A percentile compares a stretch with the other conserved stretches of the same genome.
These are phyloP conservation scores for Prunella fulvescens DNA, from an alignment of 2,113 vertebrate species.

Conservation along the genomic window DNA sequence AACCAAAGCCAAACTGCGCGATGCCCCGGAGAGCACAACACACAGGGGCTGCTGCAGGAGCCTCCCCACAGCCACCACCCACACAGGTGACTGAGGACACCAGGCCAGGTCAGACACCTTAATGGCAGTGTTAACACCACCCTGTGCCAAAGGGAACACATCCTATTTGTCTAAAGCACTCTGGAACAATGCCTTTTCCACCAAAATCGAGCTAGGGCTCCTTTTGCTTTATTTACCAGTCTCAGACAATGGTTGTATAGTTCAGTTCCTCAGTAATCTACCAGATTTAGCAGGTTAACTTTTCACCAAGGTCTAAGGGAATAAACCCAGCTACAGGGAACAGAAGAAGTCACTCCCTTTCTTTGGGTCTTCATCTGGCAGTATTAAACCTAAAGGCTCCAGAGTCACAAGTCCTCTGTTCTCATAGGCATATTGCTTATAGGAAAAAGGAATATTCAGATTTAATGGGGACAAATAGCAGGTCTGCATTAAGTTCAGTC, in stretches of 20 bases:
- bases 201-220: background rate
- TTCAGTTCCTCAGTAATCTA: background rate
- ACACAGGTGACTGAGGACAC: background rate
- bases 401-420: background rate
- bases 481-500: background rate
- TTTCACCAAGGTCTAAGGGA: background rate
- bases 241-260: background rate
- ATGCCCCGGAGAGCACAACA: background rate
- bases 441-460: background rate
- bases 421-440: background rate
- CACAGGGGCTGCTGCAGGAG: background rate
- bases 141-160: background rate
- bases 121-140: fast-evolving
- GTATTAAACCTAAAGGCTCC: background rate
- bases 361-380: background rate
- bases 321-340: background rate
- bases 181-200: background rate
- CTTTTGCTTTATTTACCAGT: background rate
- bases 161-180: background rate
- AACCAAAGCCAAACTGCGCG: fast-evolving
- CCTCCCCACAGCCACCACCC: background rate
- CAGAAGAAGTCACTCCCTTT: background rate
- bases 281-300: background rate
- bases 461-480: background rate
- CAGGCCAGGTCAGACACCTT: background rate